Evolutionary conservation across 2,113 vertebrate genomes (phyloP).

Genomic region (Chionomys nivalis): DNA sequence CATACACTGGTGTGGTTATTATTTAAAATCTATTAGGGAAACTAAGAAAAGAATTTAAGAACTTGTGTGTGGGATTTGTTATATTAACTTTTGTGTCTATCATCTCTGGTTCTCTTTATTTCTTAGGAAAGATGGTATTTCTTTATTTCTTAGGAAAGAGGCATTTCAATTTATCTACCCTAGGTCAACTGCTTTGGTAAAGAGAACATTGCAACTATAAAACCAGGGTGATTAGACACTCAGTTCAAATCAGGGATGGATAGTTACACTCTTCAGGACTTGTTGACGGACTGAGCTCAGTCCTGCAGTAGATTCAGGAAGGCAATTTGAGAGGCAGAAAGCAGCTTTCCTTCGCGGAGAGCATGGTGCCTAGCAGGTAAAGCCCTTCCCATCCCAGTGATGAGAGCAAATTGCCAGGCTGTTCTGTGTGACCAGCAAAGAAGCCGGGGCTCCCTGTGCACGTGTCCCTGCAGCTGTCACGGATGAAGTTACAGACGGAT

Average conservation of each 20-base stretch:
- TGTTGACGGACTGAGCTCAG: background rate
- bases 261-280: background rate
- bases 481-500: slow-evolving; percentile 25
- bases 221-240: background rate
- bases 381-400: background rate
- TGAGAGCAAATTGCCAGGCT: slow-evolving; percentile 28
- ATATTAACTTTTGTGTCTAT: background rate
- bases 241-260: background rate
- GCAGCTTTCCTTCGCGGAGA: background rate
- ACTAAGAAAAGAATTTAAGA: slow-evolving; percentile 14
- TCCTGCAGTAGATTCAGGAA: background rate
- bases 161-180: background rate
- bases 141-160: slow-evolving; percentile 45
- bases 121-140: slow-evolving; percentile 31
- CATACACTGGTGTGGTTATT: background rate
- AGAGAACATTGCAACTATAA: background rate
- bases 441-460: background rate
- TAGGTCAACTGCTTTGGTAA: background rate
- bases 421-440: background rate
- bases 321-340: background rate
- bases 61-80: background rate
- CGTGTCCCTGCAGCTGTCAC: slow-evolving; percentile 68
- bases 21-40: slow-evolving; percentile 8
- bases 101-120: slow-evolving; percentile 11
- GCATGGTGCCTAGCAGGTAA: background rate